Base-by-base conservation (phyloP, 2,888 invertebrate species). In the Agrotis exclamationis region DNA sequence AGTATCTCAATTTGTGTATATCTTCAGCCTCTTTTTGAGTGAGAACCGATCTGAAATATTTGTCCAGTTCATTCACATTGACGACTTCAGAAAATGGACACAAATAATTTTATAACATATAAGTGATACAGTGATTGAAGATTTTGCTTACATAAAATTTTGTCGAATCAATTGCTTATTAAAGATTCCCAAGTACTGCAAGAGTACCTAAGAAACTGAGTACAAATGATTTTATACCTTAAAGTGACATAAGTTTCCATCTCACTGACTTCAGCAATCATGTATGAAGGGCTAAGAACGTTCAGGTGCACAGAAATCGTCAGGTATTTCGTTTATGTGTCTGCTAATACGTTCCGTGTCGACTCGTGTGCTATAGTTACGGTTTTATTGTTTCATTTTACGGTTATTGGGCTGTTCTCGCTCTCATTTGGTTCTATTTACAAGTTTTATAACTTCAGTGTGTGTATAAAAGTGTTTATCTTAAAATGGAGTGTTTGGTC, bases 231-330 rank as follows among this genome's bases (percentile, higher is more conserved):
- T 47, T 62, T 44, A 22, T 13, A 18, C 44, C 47, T 7, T 1
- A 54, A 57, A 53, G 70, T 81, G 56, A 14, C 39, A 59, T 44
- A 56, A 54, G 45, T 56, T 63, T 77, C 53, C 50, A 33, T 50
- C 14, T 39, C 11, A 28, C 3, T 54, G 20, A 22, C 20, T 71
- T 22, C 63, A 86, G 24, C 63, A 86, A 71, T 67, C 85, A 91
- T 91, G 91, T 89, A 86, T 86, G 88, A 89, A 89, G 88, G 85
- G 56, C 76, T 92, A 24, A 85, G 87, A 71, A 88, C 85, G 54
- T 75, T 92, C 24, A 85, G 87, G 74, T 90, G 84, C 76, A 82
- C 87, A 50, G 86, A 85, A 73, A 84, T 91, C 70, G 63, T 80
- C 63, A 89, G 90, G 90, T 91, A 89, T 80, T 70, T 57, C 62